Base-by-base conservation (phyloP, 2,797 vertebrate species). In the Linurgus olivaceus region DNA sequence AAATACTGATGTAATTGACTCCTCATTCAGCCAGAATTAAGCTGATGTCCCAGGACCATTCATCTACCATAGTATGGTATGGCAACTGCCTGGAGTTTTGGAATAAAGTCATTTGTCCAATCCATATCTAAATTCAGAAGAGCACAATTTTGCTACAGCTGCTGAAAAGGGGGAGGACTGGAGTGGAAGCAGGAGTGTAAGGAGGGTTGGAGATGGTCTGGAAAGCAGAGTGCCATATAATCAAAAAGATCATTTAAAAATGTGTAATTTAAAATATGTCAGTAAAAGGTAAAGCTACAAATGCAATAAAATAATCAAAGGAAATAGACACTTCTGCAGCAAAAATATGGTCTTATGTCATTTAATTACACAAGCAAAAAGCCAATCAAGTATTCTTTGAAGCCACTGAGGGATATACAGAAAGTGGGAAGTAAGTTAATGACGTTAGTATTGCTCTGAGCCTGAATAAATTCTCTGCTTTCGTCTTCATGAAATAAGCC, bases 401-500 rank as follows among this genome's bases (percentile, higher is more conserved):
- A 93, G 72, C 84, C 95, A 92, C 94, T 61, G 59, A 96, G 94
- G 94, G 94, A 96, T 96, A 95, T 67, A 90, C 50, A 88, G 77
- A 96, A 95, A 94, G 94, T 96, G 82, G 90, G 90, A 96, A 97
- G 90, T 87, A 94, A 93, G 79, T 96, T 97, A 97, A 96, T 96
- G 95, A 95, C 86, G 47, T 94, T 93, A 72, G 59, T 87, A 95
- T 97, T 91, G 96, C 96, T 93, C 87, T 95, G 88, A 96, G 96
- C 96, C 84, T 97, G 96, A 96, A 97, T 97, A 97, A 96, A 97
- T 97, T 96, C 87, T 93, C 95, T 95, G 74, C 94, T 93, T 96
- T 96, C 91, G 85, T 94, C 94, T 93, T 96, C 93, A 82, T 86
- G 85, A 94, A 95, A 95, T 73, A 97, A 95, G 93, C 72, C 96